phyloP scores from a whole-genome alignment of 2,113 vertebrate genomes.

The Neolamprologus caudopunctatus region DNA sequence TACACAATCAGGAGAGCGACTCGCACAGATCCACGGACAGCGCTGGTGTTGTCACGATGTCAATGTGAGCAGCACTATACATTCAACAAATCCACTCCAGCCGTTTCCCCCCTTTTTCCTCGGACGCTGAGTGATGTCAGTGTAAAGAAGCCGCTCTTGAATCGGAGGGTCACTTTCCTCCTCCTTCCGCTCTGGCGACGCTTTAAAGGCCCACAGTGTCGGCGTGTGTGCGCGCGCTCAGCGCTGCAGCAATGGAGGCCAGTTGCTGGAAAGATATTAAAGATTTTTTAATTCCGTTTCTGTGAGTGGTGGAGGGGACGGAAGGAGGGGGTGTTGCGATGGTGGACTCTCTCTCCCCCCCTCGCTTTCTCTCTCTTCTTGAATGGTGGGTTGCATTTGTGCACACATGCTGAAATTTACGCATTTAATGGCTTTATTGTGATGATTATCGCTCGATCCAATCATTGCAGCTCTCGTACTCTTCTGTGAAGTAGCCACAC shows the following conservation, averaged over 20 bases:
- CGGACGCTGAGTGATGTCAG: not conserved
- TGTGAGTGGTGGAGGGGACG: conserved; percentile 36
- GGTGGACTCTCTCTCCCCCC: not conserved
- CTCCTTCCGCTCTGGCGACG: not conserved
- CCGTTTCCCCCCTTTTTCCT: not conserved
- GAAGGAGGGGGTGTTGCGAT: conserved; percentile 16
- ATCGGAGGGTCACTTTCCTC: not conserved
- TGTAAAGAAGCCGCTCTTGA: not conserved
- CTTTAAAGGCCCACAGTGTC: not conserved
- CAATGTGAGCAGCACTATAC: conserved; percentile 9
- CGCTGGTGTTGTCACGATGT: conserved; percentile 54
- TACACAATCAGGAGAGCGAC: conserved; percentile 55
- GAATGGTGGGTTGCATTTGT: not conserved
- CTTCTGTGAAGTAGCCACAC: not conserved
- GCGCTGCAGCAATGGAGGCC: conserved; percentile 38
- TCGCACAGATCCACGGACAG: conserved; percentile 37
- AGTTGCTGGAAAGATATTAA: conserved; percentile 57
- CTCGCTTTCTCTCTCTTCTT: not conserved
- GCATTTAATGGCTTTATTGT: not conserved
- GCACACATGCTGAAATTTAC: not conserved
- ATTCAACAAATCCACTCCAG: not conserved
- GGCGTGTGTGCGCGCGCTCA: not conserved
- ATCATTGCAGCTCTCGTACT: conserved; percentile 15
- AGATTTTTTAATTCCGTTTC: conserved; percentile 57
- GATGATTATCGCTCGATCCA: not conserved